phyloP scores from a whole-genome alignment of 92 coral and sea anemone species.

The Palythoa heliodiscus region DNA sequence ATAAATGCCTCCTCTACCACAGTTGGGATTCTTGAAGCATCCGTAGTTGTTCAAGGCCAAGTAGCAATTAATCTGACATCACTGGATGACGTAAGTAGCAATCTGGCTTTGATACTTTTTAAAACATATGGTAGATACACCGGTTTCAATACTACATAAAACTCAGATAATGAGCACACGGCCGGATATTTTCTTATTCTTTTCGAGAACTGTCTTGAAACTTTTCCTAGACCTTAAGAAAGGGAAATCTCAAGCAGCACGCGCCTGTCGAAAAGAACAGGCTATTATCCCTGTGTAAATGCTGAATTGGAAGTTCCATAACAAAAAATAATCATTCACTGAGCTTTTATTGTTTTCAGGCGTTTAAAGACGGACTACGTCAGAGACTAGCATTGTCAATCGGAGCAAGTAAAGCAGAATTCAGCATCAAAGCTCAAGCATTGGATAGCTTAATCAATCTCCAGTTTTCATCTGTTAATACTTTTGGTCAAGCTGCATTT shows the following conservation, averaged over 20 bases:
- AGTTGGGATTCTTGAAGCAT: constrained; percentile 1
- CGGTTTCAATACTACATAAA: too few species aligned
- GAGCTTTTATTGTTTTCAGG: background rate
- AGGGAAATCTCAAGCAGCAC: too few species aligned
- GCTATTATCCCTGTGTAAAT: too few species aligned
- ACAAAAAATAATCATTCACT: too few species aligned
- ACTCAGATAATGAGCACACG: too few species aligned
- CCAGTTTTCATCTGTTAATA: constrained; percentile 1
- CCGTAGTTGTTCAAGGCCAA: constrained; percentile 9
- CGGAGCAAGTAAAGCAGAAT: constrained; percentile 15
- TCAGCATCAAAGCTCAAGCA: constrained; percentile 26
- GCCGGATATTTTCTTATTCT: too few species aligned
- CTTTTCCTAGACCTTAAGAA: too few species aligned
- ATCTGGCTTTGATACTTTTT: background rate
- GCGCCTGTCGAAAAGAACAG: too few species aligned
- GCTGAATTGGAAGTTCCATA: too few species aligned
- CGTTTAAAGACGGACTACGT: constrained; percentile 20
- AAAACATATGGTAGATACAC: too few species aligned
- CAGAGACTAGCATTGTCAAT: constrained; percentile 11
- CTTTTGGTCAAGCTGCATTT: constrained; percentile 18
- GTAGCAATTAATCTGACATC: constrained; percentile 19
- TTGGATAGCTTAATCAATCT: background rate
- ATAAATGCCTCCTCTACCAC: background rate
- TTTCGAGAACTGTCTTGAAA: too few species aligned
- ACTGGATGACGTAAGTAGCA: constrained; percentile 28